Evolutionary conservation across 2,797 vertebrate species (phyloP).

Genomic region (Emydoidea blandingii): DNA sequence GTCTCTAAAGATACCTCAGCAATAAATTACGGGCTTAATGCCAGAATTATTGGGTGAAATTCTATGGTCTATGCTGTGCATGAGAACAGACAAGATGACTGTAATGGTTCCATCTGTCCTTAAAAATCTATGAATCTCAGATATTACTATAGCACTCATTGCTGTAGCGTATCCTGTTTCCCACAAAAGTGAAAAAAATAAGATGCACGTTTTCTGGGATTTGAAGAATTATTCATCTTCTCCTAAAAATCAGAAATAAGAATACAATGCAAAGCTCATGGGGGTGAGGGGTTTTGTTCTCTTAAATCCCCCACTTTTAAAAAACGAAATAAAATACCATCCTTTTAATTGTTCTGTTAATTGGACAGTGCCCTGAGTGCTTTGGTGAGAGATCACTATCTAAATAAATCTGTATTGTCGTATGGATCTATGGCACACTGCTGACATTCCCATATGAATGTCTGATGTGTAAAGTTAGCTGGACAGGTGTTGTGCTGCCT

Average conservation of each 20-base stretch:
- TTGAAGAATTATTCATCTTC: background rate
- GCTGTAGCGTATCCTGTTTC: background rate
- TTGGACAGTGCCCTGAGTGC: background rate
- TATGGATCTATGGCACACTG: background rate
- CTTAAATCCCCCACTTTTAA: background rate
- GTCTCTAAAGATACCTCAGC: background rate
- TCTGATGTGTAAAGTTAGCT: background rate
- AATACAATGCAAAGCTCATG: background rate
- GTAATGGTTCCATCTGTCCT: slow-evolving; percentile 45
- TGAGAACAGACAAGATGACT: slow-evolving; percentile 40
- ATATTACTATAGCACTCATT: background rate
- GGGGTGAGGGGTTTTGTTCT: background rate
- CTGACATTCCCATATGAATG: background rate
- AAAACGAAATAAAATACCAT: too few relatives aligned
- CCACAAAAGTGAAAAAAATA: background rate
- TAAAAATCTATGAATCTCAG: slow-evolving; percentile 43
- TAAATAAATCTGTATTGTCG: background rate
- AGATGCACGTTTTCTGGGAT: background rate
- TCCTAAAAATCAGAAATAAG: background rate
- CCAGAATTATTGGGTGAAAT: background rate
- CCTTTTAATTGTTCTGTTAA: background rate
- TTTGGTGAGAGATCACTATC: background rate
- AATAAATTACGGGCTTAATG: background rate
- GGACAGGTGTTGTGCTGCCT: background rate
- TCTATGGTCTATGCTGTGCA: slow-evolving; percentile 41